A percentile compares a stretch with the other conserved stretches of the same genome.
These are phyloP conservation scores for Penaeus japonicus DNA, from an alignment of 1,140 invertebrate species.

Conservation along the genomic window DNA sequence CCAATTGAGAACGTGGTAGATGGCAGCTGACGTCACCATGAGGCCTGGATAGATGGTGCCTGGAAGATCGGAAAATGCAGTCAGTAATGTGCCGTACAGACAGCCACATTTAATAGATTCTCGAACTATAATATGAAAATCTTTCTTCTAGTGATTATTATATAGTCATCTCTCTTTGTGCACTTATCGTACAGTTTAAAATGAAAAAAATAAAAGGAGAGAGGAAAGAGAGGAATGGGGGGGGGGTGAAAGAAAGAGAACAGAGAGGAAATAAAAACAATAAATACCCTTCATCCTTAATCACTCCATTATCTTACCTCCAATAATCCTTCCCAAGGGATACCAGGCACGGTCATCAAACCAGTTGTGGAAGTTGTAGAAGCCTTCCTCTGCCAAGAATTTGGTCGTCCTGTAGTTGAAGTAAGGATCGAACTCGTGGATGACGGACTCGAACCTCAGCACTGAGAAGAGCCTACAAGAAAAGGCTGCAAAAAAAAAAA, in stretches of 20 bases:
- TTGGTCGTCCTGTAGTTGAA: slow-evolving; percentile 98
- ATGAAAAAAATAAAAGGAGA: not conserved
- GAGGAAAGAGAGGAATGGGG: too few species aligned
- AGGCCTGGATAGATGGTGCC: slow-evolving; percentile 97
- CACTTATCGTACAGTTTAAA: not conserved
- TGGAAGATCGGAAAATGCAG: slow-evolving; percentile 63
- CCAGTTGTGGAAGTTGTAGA: slow-evolving; percentile 99
- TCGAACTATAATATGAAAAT: too few species aligned
- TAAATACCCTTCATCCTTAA: not conserved
- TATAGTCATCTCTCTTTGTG: not conserved
- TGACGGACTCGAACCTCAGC: slow-evolving; percentile 96
- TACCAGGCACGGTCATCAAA: slow-evolving; percentile 99
- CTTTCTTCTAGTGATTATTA: too few species aligned
- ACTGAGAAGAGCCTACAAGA: slow-evolving; percentile 94
- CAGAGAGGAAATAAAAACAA: not conserved
- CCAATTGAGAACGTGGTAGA: slow-evolving; percentile 88
- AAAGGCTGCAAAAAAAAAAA: slow-evolving; percentile 79
- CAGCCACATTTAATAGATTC: too few species aligned
- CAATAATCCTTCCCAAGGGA: slow-evolving; percentile 95
- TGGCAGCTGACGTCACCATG: slow-evolving; percentile 94
- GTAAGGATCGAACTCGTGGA: slow-evolving; percentile 99
- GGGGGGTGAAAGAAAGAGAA: not conserved
- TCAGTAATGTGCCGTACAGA: slow-evolving; percentile 4
- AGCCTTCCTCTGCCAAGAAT: slow-evolving; percentile 93
- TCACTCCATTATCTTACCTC: slow-evolving; percentile 70